Base-by-base conservation (phyloP, 1,140 invertebrate species). In the Microplitis mediator region DNA sequence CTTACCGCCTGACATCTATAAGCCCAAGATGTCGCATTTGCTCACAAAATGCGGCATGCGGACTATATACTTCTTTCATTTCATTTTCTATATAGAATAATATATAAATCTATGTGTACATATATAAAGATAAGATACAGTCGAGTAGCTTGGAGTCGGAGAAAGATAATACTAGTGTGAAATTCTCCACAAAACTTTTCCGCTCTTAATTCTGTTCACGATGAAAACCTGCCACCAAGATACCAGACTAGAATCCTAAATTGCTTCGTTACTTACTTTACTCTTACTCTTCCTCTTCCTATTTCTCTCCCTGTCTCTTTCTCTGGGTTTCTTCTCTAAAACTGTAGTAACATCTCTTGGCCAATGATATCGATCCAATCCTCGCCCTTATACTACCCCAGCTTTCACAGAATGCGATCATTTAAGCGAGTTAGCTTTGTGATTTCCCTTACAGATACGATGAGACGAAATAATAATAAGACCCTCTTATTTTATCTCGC, bases 171-270 rank as follows among this genome's bases (percentile, higher is more conserved):
- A 31, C 65, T 34, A 54, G 65, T 52, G 14, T 14, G 31, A 52
- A 34, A 68, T 68, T 56, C 34, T 68, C 34, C 4, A 6, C 34
- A 13, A 51, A 54, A 51, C 6, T 45, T 45, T 45, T 45, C 39
- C 32, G 45, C 45, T 61, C 69, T 14, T 71, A 32, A 63, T 71
- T 71, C 58, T 45, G 32, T 62, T 50, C 58, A 50, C 69, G 45
- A 71, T 39, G 13, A 14, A 14, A 35, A 13, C 36, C 39, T 45
- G 39, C 39, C 39, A 45, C 39, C 34, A 11, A 51, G 23, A 36
- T 34, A 36, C 69, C 36, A 50, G 58, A 62, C 39, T 14, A 34
- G 69, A 71, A 71, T 71, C 5, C 56, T 54, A 69, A 69, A 69
- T 69, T 39, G n/a, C 58, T 71, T 71, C 69, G 51, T 71, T 71